Evolutionary conservation across 2,888 invertebrate species (phyloP).

Genomic region (Bombylius discolor): DNA sequence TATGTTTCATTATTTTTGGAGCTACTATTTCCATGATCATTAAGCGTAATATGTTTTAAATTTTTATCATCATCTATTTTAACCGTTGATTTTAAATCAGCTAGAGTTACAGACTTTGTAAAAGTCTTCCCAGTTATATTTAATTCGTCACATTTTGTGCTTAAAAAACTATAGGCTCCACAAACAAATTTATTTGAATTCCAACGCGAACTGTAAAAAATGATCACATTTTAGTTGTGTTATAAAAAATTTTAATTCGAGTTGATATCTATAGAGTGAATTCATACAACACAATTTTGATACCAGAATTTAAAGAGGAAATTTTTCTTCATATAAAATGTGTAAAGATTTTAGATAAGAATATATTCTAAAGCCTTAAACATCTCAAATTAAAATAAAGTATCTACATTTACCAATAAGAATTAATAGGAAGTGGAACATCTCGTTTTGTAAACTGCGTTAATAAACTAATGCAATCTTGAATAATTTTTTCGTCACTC

Average conservation of each 20-base stretch:
- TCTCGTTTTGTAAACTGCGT: conserved; percentile 37
- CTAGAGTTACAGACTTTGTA: conserved; percentile 32
- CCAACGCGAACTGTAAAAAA: conserved; percentile 42
- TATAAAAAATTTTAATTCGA: too few species aligned
- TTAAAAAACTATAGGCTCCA: conserved; percentile 48
- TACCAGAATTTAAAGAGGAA: too few species aligned
- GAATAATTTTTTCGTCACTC: conserved; percentile 38
- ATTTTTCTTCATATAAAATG: too few species aligned
- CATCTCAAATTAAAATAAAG: too few species aligned
- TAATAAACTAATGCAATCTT: conserved; percentile 41
- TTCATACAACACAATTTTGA: too few species aligned
- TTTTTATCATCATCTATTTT: not conserved
- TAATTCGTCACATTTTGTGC: conserved; percentile 38
- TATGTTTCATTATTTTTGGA: not conserved
- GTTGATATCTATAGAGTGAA: too few species aligned
- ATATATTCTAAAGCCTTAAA: too few species aligned
- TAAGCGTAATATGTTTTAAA: too few species aligned
- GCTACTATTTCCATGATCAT: not conserved
- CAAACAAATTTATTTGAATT: conserved; percentile 40
- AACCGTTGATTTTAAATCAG: not conserved
- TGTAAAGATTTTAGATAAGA: too few species aligned
- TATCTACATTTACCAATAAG: conserved; percentile 33
- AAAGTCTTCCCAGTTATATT: conserved; percentile 24
- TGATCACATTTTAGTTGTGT: not conserved
- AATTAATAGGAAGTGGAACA: conserved; percentile 39